These are phyloP conservation scores for Leptodactylus fuscus DNA, from an alignment of 2,113 vertebrate genomes.

Conservation along the genomic window DNA sequence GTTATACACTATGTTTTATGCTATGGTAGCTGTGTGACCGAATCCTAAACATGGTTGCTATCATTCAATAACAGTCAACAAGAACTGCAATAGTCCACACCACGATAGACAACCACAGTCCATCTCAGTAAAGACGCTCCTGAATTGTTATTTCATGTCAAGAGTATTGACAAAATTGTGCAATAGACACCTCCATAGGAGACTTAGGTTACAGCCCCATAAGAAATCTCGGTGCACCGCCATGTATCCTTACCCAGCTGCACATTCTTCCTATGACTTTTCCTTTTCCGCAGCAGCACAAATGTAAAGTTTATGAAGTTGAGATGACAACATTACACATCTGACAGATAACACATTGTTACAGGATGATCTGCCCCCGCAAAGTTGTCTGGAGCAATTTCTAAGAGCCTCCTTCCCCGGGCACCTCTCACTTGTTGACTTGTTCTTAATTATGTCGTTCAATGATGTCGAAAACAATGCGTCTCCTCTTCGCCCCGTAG, in stretches of 20 bases:
- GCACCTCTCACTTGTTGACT: slow-evolving; percentile 36
- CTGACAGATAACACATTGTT: background rate
- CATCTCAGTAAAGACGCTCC: background rate
- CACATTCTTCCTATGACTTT: background rate
- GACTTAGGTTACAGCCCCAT: no score
- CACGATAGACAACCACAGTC: no score
- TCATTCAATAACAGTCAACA: no score
- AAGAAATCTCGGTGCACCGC: background rate
- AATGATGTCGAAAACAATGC: background rate
- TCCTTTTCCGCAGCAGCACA: background rate
- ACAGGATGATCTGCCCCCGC: background rate
- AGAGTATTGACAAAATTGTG: background rate
- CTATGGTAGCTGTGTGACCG: no score
- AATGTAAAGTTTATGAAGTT: background rate
- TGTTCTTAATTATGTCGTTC: slow-evolving; percentile 16
- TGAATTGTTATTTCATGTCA: background rate
- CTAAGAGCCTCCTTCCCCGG: background rate
- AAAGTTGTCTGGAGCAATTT: slow-evolving; percentile 13
- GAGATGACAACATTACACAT: background rate
- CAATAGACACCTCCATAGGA: no score
- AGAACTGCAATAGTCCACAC: no score
- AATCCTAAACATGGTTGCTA: no score
- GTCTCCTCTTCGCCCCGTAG: background rate
- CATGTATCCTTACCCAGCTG: background rate
- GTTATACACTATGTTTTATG: no score